A percentile compares a stretch with the other conserved stretches of the same genome.
Conservation (phyloP, 2,113 vertebrate genomes). For the Narcine bancroftii region DNA sequence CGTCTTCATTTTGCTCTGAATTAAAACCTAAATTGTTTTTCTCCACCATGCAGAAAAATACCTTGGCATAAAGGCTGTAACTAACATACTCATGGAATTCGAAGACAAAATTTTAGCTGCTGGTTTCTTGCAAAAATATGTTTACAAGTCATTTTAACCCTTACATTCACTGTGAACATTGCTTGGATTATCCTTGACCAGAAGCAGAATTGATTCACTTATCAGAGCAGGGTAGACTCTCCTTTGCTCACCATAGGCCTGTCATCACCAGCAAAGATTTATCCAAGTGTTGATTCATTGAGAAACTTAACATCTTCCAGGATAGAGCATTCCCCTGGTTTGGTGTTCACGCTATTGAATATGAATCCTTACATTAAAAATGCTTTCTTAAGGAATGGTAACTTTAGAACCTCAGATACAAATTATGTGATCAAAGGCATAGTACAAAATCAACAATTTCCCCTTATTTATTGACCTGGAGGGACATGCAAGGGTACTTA, state of each 20-base stretch:
- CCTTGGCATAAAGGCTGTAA: too few relatives aligned
- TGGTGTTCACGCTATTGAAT: neutral
- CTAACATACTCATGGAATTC: too few relatives aligned
- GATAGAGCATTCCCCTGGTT: neutral
- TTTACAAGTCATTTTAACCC: too few relatives aligned
- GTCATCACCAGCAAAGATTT: neutral
- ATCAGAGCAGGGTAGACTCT: neutral
- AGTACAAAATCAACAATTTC: neutral
- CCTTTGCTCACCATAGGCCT: neutral
- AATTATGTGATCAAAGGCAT: too few relatives aligned
- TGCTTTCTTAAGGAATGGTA: neutral
- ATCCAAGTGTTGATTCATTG: neutral
- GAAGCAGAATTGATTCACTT: neutral
- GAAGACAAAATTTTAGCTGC: too few relatives aligned
- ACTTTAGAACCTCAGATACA: neutral
- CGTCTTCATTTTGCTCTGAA: too few relatives aligned
- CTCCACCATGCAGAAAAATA: too few relatives aligned
- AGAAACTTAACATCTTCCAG: neutral
- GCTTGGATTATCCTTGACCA: neutral
- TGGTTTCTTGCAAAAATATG: too few relatives aligned
- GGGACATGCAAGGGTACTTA: neutral
- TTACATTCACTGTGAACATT: neutral
- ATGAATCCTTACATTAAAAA: neutral
- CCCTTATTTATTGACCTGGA: neutral
- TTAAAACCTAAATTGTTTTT: too few relatives aligned